A percentile compares a stretch with the other conserved stretches of the same genome.
Evolutionary conservation across 2,113 vertebrate species (phyloP).

Genomic region (Sinocyclocheilus anophthalmus): DNA sequence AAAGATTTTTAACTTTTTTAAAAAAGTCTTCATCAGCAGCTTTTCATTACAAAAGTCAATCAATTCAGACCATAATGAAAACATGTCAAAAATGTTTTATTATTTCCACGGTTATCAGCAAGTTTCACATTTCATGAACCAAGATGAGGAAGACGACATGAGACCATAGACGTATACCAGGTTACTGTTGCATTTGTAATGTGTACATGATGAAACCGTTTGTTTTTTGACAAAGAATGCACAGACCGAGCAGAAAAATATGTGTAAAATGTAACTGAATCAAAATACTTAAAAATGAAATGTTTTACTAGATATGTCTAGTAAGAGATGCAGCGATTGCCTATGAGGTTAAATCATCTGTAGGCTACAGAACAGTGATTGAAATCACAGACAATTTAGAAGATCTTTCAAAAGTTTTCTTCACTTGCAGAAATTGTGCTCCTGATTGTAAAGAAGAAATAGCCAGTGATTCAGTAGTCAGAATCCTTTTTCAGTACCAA

Average conservation of each 20-base stretch:
- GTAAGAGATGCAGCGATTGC: neutral
- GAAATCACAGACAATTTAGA: neutral
- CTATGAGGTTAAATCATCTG: constrained; percentile 3
- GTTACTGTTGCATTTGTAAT: neutral
- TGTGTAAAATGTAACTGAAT: neutral
- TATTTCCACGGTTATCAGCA: neutral
- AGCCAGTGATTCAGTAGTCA: neutral
- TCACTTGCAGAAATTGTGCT: constrained; percentile 32
- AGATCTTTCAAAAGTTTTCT: neutral
- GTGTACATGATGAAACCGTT: neutral
- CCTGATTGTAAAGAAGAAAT: neutral
- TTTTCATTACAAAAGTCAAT: neutral
- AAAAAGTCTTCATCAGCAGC: neutral
- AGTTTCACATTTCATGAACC: neutral
- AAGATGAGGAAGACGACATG: neutral
- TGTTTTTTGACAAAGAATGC: neutral
- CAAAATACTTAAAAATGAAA: constrained; percentile 2
- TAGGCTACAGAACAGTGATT: constrained; percentile 3
- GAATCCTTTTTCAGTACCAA: constrained; percentile 13
- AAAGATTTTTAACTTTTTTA: too few relatives aligned
- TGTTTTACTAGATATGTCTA: neutral
- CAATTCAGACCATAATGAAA: constrained; percentile 9
- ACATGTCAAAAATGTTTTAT: constrained; percentile 29
- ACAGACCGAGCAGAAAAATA: constrained; percentile 24
- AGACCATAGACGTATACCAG: neutral